These are phyloP conservation scores for Jacana jacana DNA, from an alignment of 2,113 vertebrate species.

Conservation along the genomic window DNA sequence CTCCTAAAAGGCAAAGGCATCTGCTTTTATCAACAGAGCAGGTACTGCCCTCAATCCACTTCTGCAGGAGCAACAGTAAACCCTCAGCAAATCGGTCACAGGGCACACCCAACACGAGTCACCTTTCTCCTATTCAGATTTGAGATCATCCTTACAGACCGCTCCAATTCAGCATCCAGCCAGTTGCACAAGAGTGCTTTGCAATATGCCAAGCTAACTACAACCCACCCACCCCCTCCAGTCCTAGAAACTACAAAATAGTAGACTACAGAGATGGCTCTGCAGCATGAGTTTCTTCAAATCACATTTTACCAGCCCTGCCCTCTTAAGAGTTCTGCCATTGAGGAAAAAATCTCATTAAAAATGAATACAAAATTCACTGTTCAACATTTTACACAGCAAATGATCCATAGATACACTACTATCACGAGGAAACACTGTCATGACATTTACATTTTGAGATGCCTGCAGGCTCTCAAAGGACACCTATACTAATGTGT, in stretches of 20 bases:
- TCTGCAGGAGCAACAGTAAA: neutral
- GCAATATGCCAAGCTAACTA: neutral
- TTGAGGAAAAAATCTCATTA: neutral
- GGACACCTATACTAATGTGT: fast-evolving
- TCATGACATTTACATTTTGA: neutral
- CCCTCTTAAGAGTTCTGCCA: neutral
- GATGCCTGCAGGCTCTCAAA: neutral
- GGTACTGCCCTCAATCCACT: neutral
- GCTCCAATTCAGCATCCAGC: fast-evolving
- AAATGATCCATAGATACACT: fast-evolving
- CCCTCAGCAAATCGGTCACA: neutral
- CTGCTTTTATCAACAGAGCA: neutral
- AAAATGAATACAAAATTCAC: neutral
- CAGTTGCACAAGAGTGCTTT: neutral
- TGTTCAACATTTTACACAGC: neutral
- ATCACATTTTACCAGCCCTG: neutral
- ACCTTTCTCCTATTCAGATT: neutral
- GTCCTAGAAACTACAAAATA: neutral
- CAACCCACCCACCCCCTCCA: fast-evolving
- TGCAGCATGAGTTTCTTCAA: neutral
- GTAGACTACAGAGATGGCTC: neutral
- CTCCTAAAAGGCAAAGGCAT: neutral
- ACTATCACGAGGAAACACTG: neutral
- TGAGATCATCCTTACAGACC: fast-evolving
- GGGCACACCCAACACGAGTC: neutral